Percentiles rank a stretch among this genome's conserved stretches.
Conservation (phyloP, 2,888 invertebrate genomes). For the Scaptomyza flava region DNA sequence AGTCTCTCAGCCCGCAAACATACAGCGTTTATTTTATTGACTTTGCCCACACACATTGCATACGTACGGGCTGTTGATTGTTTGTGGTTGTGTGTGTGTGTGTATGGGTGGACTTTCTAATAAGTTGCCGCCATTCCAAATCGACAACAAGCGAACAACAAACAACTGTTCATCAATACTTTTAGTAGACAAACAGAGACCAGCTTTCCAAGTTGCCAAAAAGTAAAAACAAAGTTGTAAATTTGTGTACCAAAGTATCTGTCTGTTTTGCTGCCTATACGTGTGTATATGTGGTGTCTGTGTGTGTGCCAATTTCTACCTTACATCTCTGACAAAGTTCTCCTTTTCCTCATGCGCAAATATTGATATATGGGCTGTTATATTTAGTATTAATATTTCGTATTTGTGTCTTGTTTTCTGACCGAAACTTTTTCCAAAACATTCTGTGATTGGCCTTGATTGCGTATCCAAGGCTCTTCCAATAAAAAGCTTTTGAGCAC, state of each 20-base stretch:
- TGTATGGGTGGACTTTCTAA: conserved; percentile 64
- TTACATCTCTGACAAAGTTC: conserved; percentile 35
- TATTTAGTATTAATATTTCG: conserved; percentile 75
- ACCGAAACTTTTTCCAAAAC: conserved; percentile 23
- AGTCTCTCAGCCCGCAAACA: conserved; percentile 55
- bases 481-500: conserved; percentile 19
- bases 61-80: conserved; percentile 48
- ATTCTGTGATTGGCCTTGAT: conserved; percentile 36
- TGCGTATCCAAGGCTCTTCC: conserved; percentile 25
- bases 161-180: conserved; percentile 78
- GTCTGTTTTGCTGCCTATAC: conserved; percentile 34
- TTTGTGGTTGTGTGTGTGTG: conserved; percentile 21
- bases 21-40: conserved; percentile 78
- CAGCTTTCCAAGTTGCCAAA: conserved; percentile 33
- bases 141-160: conserved; percentile 67
- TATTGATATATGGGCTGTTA: conserved; percentile 38
- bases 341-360: not conserved
- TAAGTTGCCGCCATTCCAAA: conserved; percentile 66
- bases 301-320: conserved; percentile 46
- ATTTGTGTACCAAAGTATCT: conserved; percentile 72
- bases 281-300: not conserved
- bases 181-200: conserved; percentile 66
- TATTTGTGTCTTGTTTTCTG: conserved; percentile 56
- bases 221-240: conserved; percentile 70
- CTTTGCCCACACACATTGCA: conserved; percentile 62